Percentiles rank a stretch among this genome's conserved stretches.
Conservation (phyloP, 2,888 invertebrate species). For the Andricus curvator region DNA sequence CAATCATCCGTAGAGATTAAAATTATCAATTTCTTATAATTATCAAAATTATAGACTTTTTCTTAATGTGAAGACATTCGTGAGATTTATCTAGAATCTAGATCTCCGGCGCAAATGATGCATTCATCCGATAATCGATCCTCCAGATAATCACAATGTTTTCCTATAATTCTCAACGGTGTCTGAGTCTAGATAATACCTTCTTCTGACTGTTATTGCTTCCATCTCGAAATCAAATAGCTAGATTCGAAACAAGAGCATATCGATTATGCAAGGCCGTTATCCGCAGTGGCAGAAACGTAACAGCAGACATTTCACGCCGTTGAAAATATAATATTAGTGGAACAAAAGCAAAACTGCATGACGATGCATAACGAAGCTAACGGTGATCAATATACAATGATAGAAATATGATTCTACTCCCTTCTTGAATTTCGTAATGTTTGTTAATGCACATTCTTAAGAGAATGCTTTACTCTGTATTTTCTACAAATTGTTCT, state of each 20-base stretch:
- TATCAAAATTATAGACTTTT: no score
- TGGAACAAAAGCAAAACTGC: no score
- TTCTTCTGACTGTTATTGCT: not conserved
- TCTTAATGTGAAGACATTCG: not conserved
- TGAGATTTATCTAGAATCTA: constrained; percentile 7
- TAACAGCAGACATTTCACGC: constrained; percentile 18
- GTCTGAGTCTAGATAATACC: not conserved
- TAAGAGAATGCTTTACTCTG: not conserved
- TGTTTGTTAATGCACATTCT: constrained; percentile 8
- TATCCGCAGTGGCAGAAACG: not conserved
- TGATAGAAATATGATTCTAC: constrained; percentile 22
- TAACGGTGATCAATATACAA: constrained; percentile 35
- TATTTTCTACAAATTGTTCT: not conserved
- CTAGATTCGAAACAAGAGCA: constrained; percentile 4
- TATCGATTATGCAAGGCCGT: constrained; percentile 14
- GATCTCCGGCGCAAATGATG: not conserved
- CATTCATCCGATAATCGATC: not conserved
- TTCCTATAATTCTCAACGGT: not conserved
- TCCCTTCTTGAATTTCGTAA: not conserved
- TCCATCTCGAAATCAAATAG: not conserved
- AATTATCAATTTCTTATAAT: no score
- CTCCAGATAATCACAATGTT: not conserved
- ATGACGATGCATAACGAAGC: constrained; percentile 14
- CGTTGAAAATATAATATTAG: constrained; percentile 33
- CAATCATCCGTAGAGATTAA: no score